Conservation (phyloP, 1,140 invertebrate species). For the Heliconius himera region DNA sequence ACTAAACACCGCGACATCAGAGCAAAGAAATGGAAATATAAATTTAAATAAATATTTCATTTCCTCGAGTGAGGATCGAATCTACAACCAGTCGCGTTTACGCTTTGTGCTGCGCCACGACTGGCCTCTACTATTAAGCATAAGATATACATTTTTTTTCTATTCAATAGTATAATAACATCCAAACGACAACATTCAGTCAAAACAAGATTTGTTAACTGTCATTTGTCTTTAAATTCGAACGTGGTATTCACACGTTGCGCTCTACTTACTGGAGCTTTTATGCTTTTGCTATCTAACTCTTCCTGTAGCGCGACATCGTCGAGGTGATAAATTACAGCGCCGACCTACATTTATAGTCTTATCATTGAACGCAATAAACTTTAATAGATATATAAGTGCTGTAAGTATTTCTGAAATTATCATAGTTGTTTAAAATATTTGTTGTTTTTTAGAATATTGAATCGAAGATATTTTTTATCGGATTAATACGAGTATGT, state of each 20-base stretch:
- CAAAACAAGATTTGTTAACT: slow-evolving; percentile 64
- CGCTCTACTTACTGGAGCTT: slow-evolving; percentile 41
- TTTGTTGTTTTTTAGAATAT: no score
- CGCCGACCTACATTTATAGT: slow-evolving; percentile 40
- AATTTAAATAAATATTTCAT: no score
- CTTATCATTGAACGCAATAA: slow-evolving; percentile 40
- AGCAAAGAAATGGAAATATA: no score
- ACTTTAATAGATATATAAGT: slow-evolving; percentile 28
- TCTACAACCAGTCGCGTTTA: no score
- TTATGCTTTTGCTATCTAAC: slow-evolving; percentile 47
- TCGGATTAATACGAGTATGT: no score
- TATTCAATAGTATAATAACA: slow-evolving; percentile 47
- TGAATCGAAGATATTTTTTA: no score
- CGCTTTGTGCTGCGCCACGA: no score
- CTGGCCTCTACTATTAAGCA: no score
- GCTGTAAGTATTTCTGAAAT: not conserved
- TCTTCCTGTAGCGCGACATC: slow-evolving; percentile 43
- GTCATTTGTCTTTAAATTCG: slow-evolving; percentile 56
- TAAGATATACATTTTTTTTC: slow-evolving; percentile 59
- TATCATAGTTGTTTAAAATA: not conserved
- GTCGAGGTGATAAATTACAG: slow-evolving; percentile 43
- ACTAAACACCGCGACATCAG: no score
- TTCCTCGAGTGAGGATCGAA: no score
- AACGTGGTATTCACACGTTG: slow-evolving; percentile 32
- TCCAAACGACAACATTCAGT: slow-evolving; percentile 44